These are phyloP conservation scores for Gallinago solitaria DNA, from an alignment of 2,797 vertebrate species.

Conservation along the genomic window DNA sequence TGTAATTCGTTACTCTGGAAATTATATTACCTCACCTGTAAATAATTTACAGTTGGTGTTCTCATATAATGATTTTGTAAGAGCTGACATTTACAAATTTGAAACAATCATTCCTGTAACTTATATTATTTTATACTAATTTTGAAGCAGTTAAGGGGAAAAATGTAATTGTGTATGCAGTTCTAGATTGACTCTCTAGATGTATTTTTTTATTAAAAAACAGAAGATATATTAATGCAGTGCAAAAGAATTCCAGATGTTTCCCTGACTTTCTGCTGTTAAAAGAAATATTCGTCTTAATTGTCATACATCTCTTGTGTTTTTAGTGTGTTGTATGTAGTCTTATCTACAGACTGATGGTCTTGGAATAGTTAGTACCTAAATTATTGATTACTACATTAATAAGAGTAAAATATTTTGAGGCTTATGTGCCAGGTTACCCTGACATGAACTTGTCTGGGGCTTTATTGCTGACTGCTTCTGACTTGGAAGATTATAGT, in stretches of 20 bases:
- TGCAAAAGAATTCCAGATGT: constrained; percentile 12
- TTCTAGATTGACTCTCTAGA: constrained; percentile 31
- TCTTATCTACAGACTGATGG: neutral
- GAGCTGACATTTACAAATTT: constrained; percentile 49
- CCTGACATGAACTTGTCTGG: neutral
- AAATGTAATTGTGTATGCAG: constrained; percentile 13
- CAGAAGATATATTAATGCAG: constrained; percentile 29
- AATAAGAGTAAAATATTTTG: neutral
- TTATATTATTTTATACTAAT: constrained; percentile 67
- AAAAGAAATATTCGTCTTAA: constrained; percentile 32
- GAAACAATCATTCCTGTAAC: constrained; percentile 73
- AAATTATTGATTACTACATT: neutral
- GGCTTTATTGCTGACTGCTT: neutral
- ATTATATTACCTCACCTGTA: constrained; percentile 75
- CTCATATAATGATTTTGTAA: constrained; percentile 65
- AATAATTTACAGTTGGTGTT: constrained; percentile 61
- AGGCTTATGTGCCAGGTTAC: neutral
- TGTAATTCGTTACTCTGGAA: constrained; percentile 51
- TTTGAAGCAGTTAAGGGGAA: constrained; percentile 44
- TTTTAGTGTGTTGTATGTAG: neutral
- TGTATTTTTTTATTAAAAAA: constrained; percentile 68
- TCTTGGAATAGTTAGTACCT: neutral
- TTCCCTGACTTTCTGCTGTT: constrained; percentile 28
- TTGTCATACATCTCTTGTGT: constrained; percentile 29
- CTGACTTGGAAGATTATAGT: neutral